phyloP scores from a whole-genome alignment of 2,888 invertebrate genomes.

The Clistopyga incitator region DNA sequence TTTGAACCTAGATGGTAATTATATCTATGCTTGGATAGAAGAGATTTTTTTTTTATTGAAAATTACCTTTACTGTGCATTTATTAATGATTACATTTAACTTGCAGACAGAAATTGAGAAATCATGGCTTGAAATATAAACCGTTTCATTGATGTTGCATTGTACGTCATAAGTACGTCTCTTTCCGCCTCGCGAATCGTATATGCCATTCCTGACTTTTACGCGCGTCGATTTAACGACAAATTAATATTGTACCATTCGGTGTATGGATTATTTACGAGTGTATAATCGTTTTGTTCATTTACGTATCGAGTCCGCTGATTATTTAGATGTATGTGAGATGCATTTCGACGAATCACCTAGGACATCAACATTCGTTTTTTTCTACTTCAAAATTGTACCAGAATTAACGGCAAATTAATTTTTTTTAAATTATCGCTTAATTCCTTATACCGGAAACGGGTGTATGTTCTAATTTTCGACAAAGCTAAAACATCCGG shows the following conservation, averaged over 20 bases:
- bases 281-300: constrained; percentile 59
- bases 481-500: too few species aligned
- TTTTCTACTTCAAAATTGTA: too few species aligned
- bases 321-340: neutral
- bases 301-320: constrained; percentile 42
- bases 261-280: constrained; percentile 42
- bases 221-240: constrained; percentile 47
- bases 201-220: constrained; percentile 17
- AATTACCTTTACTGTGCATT: too few species aligned
- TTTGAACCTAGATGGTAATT: too few species aligned
- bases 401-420: too few species aligned
- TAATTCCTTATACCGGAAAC: too few species aligned
- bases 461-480: too few species aligned
- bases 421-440: too few species aligned
- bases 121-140: constrained; percentile 37
- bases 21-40: too few species aligned
- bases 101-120: neutral
- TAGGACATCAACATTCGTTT: too few species aligned
- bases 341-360: neutral
- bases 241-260: constrained; percentile 53
- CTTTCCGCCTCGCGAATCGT: neutral
- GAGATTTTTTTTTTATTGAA: too few species aligned
- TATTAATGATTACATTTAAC: too few species aligned
- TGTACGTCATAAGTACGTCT: neutral
- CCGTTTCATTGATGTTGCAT: neutral